Evolutionary conservation across 2,888 invertebrate genomes (phyloP).

Genomic region (Mythimna ferrago): DNA sequence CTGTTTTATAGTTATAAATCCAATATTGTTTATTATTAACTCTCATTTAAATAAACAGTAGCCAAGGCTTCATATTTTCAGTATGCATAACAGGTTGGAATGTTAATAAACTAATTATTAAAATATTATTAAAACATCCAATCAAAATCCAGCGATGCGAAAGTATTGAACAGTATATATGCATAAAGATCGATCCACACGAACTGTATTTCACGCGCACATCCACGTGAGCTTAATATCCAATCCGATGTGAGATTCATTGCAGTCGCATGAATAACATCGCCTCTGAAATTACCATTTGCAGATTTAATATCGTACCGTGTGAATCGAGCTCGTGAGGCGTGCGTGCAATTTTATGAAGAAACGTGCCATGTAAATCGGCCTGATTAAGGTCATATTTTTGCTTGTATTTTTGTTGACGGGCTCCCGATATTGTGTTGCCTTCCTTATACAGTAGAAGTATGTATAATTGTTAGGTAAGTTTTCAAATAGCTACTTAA

Average conservation of each 20-base stretch:
- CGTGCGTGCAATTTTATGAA: conserved; percentile 5
- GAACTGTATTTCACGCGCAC: neutral
- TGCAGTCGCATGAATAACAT: conserved; percentile 37
- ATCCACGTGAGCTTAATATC: conserved; percentile 19
- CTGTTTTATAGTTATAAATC: neutral
- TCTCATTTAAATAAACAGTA: neutral
- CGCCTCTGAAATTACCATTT: conserved; percentile 11
- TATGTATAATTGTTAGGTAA: neutral
- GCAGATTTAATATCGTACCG: conserved; percentile 27
- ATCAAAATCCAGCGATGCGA: conserved; percentile 18
- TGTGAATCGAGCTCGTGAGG: conserved; percentile 14
- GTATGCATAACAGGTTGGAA: neutral
- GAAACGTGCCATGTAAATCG: conserved; percentile 5
- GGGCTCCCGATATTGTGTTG: neutral
- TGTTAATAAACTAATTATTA: neutral
- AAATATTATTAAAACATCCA: conserved; percentile 1
- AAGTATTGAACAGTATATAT: conserved; percentile 2
- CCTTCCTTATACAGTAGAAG: too few species aligned
- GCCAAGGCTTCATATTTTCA: neutral
- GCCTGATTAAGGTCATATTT: neutral
- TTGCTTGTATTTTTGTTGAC: neutral
- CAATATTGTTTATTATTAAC: neutral
- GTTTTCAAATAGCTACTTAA: neutral
- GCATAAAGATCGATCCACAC: neutral
- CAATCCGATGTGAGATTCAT: conserved; percentile 28